These are phyloP conservation scores for Chelonoidis abingdonii DNA, from an alignment of 2,113 vertebrate genomes.

Conservation along the genomic window DNA sequence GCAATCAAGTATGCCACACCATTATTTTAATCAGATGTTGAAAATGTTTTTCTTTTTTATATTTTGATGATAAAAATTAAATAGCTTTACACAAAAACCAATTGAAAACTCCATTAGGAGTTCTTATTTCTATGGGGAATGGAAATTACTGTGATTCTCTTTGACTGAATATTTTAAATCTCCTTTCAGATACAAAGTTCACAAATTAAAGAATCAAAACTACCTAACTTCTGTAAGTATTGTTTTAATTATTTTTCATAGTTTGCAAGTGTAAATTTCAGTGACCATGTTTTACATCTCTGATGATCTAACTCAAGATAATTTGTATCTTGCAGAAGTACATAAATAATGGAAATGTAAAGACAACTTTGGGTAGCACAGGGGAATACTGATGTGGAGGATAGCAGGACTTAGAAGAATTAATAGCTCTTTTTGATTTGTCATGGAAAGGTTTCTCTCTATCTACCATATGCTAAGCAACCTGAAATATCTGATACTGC, in stretches of 20 bases:
- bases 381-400: neutral
- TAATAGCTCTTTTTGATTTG: neutral
- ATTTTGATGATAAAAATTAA: conserved; percentile 56
- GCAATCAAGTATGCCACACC: neutral
- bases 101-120: neutral
- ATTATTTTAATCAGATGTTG: conserved; percentile 55
- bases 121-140: conserved; percentile 14
- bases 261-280: conserved; percentile 38
- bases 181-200: neutral
- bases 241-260: neutral
- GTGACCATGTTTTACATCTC: neutral
- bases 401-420: neutral
- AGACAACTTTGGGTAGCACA: neutral
- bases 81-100: conserved; percentile 27
- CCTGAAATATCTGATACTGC: neutral
- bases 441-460: neutral
- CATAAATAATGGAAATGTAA: conserved; percentile 14
- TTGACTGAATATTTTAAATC: conserved; percentile 24
- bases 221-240: neutral
- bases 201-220: conserved; percentile 26
- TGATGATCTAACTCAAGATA: neutral
- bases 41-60: conserved; percentile 42
- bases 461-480: neutral
- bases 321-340: conserved; percentile 14
- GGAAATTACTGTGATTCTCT: conserved; percentile 7